Evolutionary conservation across 1,140 invertebrate genomes (phyloP).

Genomic region (Lucilia cuprina): DNA sequence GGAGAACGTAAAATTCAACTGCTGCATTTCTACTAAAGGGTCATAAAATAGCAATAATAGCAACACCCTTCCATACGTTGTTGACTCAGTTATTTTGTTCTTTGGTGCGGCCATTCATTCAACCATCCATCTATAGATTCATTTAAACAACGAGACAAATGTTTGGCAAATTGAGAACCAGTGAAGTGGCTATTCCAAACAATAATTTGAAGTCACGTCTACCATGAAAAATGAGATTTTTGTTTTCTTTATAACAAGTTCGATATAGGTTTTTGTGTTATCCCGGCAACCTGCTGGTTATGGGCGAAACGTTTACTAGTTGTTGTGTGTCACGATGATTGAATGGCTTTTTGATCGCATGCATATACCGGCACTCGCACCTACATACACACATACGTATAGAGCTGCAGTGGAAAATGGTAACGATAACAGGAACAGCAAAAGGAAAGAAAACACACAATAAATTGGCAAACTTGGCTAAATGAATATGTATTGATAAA

Average conservation of each 20-base stretch:
- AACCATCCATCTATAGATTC: not conserved
- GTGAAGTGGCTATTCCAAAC: conserved; percentile 16
- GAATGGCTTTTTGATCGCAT: not conserved
- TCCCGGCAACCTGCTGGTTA: conserved; percentile 1
- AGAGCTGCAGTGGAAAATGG: not conserved
- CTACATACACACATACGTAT: too few species aligned
- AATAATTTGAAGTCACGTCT: conserved; percentile 14
- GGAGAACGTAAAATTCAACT: not conserved
- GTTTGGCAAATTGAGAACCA: conserved; percentile 6
- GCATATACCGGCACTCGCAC: not conserved
- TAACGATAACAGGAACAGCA: not conserved
- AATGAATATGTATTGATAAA: not conserved
- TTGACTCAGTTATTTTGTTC: not conserved
- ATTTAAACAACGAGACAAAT: not conserved
- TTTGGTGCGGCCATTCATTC: not conserved
- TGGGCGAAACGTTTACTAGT: not conserved
- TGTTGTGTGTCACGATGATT: not conserved
- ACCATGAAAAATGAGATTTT: conserved; percentile 9
- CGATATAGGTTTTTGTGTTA: not conserved
- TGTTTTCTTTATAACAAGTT: not conserved
- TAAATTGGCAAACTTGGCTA: conserved; percentile 1
- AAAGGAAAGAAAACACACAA: not conserved
- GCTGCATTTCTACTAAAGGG: not conserved
- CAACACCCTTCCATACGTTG: not conserved
- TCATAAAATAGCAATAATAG: not conserved